Conservation (phyloP, 1,140 invertebrate genomes). For the Microvelia longipes region DNA sequence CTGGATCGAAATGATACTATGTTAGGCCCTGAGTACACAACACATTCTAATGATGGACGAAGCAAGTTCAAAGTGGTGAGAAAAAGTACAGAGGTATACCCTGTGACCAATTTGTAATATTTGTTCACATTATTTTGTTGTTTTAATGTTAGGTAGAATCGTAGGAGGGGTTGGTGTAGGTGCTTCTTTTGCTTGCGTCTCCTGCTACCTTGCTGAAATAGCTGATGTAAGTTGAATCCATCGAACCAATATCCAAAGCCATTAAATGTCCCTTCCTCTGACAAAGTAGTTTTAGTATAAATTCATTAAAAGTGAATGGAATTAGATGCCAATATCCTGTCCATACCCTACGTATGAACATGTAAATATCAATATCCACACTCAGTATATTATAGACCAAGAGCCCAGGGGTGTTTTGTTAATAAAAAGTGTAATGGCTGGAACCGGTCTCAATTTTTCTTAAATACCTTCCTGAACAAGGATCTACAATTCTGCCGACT, state of each 20-base stretch:
- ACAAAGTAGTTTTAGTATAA: background rate
- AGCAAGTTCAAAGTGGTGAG: too few species aligned
- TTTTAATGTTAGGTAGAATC: constrained; percentile 1
- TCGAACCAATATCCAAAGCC: background rate
- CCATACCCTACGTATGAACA: background rate
- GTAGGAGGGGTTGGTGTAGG: constrained; percentile 7
- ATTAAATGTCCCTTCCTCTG: background rate
- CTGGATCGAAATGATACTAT: too few species aligned
- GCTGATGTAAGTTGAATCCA: constrained; percentile 2
- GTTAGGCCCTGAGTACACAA: too few species aligned
- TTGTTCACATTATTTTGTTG: background rate
- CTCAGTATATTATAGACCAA: background rate
- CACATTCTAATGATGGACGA: too few species aligned
- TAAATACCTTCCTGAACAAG: too few species aligned
- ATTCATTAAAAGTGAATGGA: background rate
- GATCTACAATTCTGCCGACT: too few species aligned
- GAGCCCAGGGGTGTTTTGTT: too few species aligned
- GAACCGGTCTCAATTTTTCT: too few species aligned
- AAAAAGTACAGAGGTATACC: too few species aligned
- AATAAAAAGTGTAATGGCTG: too few species aligned
- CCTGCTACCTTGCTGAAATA: constrained; percentile 3
- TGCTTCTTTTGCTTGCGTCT: constrained; percentile 1
- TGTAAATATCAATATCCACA: background rate
- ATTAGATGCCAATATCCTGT: background rate
- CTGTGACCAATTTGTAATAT: too few species aligned